Percentiles rank a stretch among this genome's conserved stretches.
phyloP scores from a whole-genome alignment of 1,140 invertebrate species.

The Polypedilum pembai region DNA sequence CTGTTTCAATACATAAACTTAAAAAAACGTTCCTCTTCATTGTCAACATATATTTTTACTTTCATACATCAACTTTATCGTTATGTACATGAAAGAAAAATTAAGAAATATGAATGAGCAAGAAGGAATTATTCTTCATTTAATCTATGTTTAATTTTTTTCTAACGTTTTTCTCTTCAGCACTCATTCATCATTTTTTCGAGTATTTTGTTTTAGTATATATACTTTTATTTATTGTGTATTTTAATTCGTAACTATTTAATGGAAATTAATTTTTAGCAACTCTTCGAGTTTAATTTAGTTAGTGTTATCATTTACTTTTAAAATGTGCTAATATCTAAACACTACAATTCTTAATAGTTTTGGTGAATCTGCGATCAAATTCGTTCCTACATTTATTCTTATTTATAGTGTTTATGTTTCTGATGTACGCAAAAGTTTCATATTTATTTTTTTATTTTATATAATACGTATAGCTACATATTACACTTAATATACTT shows the following conservation, averaged over 20 bases:
- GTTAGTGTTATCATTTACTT: not conserved
- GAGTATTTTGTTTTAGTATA: not conserved
- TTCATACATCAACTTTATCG: too few species aligned
- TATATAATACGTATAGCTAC: too few species aligned
- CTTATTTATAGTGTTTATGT: too few species aligned
- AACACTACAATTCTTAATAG: not conserved
- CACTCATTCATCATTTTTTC: not conserved
- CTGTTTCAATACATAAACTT: not conserved
- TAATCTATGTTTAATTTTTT: not conserved
- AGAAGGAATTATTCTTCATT: not conserved
- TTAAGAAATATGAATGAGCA: too few species aligned
- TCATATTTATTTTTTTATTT: too few species aligned
- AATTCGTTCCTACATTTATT: not conserved
- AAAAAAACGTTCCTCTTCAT: not conserved
- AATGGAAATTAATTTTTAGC: not conserved
- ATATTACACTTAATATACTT: too few species aligned
- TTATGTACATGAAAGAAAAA: too few species aligned
- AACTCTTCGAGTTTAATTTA: conserved; percentile 13
- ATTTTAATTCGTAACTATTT: not conserved
- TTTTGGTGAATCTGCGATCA: not conserved
- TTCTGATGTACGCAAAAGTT: too few species aligned
- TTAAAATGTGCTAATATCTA: not conserved
- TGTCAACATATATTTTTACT: not conserved
- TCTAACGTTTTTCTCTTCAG: not conserved
- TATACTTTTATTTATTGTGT: not conserved